Evolutionary conservation across 2,797 vertebrate species (phyloP), one percentile per base, ranked within the genome.

Genomic region (Danio aesculapii): DNA sequence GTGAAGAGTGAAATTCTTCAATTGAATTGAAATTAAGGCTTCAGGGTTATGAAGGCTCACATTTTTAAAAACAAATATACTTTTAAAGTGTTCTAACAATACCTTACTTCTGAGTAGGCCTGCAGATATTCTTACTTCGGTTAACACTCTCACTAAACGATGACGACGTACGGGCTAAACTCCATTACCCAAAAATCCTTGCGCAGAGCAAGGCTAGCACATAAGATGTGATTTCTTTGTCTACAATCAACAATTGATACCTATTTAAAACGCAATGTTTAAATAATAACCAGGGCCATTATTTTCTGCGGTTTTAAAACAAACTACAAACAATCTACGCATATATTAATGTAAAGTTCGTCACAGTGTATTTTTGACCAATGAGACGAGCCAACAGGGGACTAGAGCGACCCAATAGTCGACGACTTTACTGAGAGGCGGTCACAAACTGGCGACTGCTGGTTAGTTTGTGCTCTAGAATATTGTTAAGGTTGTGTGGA

Each of bases 401-500:
- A 55, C 8, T 5, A 52, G 21, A 11, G 6, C 0, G 52, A 81
- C 71, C 94, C 94, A 95, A 95, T 95, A 88, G 13, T 4, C 7
- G 87, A 79, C 77, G 86, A 55, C 47, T 86, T 91, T 91, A 84
- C 92, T 93, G 76, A 87, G 62, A 92, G 92, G 92, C 92, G 93
- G 91, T 86, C 85, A 92, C 93, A 92, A 92, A 92, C 81, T 91
- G 92, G 90, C 91, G 89, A 92, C 92, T 95, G 92, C 88, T 93
- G 61, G 96, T 96, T 96, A 95, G 95, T 96, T 91, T 96, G 95
- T 72, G 94, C 94, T 88, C 91, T 92, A 92, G 91, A 93, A 94
- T 94, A 92, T 95, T 92, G 95, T 97, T 96, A 97, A 97, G 96
- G 95, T 97, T 97, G 96, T 95, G 92, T 96, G 94, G 96, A 95